These are phyloP conservation scores for Caenorhabditis virilis DNA, from an alignment of 2,888 invertebrate genomes.

Conservation along the genomic window DNA sequence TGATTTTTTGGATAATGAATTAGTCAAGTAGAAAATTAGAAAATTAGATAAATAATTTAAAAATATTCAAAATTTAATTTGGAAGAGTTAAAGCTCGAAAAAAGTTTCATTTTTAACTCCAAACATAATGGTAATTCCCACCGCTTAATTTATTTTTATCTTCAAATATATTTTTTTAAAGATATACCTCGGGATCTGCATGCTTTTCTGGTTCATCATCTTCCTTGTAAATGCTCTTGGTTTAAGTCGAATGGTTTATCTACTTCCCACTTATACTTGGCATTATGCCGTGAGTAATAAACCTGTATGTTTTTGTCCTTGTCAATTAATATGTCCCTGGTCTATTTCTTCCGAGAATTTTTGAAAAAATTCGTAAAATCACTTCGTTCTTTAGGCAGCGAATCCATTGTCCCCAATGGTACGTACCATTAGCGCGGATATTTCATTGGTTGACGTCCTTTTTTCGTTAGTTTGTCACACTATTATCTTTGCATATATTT, in stretches of 20 bases:
- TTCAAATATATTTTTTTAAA: no score
- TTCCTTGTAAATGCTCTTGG: slow-evolving; percentile 27
- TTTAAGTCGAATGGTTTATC: slow-evolving; percentile 39
- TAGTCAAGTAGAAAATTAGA: no score
- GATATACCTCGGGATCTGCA: slow-evolving; percentile 28
- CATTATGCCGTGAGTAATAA: slow-evolving; percentile 41
- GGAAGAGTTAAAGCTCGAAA: no score
- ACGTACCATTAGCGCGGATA: slow-evolving; percentile 29
- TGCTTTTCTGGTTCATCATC: slow-evolving; percentile 25
- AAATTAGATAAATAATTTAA: no score
- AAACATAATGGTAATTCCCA: no score
- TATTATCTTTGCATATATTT: slow-evolving; percentile 37
- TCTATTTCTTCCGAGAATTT: no score
- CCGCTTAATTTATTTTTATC: no score
- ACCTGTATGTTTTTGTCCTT: no score
- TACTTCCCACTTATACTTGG: slow-evolving; percentile 45
- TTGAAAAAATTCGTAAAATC: no score
- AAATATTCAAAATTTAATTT: no score
- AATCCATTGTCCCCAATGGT: slow-evolving; percentile 10
- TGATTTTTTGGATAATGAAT: no score
- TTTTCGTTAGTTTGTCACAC: slow-evolving; percentile 34
- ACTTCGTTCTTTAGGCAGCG: slow-evolving; percentile 14
- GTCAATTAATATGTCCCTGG: neutral
- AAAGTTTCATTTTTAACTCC: no score
- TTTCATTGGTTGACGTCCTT: slow-evolving; percentile 38